A percentile compares a stretch with the other conserved stretches of the same genome.
Conservation (phyloP, 30 jellyfish, hydroid and myxozoan genomes). For the Hydra vulgaris region DNA sequence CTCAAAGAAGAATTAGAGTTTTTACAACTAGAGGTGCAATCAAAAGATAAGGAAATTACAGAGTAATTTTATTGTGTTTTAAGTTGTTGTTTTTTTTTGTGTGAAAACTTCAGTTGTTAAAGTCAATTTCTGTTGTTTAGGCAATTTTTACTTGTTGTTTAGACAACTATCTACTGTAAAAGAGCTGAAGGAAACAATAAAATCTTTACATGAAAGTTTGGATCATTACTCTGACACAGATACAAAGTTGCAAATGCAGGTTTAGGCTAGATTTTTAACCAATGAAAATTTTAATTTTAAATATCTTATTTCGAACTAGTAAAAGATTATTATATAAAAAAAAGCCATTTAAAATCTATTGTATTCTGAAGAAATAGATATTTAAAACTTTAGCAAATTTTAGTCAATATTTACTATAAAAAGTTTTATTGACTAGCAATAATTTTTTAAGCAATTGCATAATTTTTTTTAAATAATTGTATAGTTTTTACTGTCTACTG, state of each 20-base stretch:
- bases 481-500: too few relatives aligned
- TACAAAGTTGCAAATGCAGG: neutral
- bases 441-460: too few relatives aligned
- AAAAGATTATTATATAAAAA: too few relatives aligned
- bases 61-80: conserved; percentile 9
- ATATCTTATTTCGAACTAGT: too few relatives aligned
- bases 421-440: too few relatives aligned
- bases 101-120: too few relatives aligned
- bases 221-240: neutral
- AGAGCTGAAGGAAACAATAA: conserved; percentile 5
- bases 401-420: too few relatives aligned
- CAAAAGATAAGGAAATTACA: conserved; percentile 30
- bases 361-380: too few relatives aligned
- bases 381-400: too few relatives aligned
- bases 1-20: conserved; percentile 32
- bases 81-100: neutral
- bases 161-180: neutral
- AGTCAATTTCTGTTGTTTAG: neutral
- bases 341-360: too few relatives aligned
- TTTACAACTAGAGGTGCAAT: conserved; percentile 23
- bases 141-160: neutral
- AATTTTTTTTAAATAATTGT: too few relatives aligned
- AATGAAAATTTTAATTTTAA: too few relatives aligned
- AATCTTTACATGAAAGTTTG: neutral
- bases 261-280: neutral